These are phyloP conservation scores for Melipona beecheii DNA, from an alignment of 2,888 invertebrate species.

Conservation along the genomic window DNA sequence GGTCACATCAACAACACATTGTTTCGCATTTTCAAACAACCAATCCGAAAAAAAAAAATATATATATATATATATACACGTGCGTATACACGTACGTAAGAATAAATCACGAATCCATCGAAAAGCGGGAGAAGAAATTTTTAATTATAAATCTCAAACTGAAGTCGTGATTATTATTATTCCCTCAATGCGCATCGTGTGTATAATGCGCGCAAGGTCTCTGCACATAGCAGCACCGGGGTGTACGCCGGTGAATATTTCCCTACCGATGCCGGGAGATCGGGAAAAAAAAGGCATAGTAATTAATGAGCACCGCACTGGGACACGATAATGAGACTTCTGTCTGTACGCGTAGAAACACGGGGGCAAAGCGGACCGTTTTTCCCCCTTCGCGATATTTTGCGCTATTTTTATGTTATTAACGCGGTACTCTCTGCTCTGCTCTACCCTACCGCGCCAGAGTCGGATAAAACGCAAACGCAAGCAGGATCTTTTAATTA, in stretches of 20 bases:
- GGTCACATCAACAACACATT: too few species aligned
- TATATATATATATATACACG: too few species aligned
- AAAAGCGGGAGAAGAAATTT: not conserved
- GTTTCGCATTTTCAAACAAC: not conserved
- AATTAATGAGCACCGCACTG: conserved; percentile 51
- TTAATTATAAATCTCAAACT: not conserved
- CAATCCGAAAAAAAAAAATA: not conserved
- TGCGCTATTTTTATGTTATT: conserved; percentile 53
- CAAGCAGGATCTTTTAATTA: conserved; percentile 38
- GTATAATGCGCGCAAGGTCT: not conserved
- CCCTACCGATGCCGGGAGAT: conserved; percentile 13
- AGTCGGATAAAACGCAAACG: conserved; percentile 12
- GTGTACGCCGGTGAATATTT: not conserved
- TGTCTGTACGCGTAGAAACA: conserved; percentile 23
- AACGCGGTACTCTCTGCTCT: conserved; percentile 19
- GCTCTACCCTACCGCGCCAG: not conserved
- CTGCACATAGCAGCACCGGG: not conserved
- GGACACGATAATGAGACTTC: conserved; percentile 58
- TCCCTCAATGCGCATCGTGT: not conserved
- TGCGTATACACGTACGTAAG: not conserved
- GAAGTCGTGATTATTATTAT: conserved; percentile 38
- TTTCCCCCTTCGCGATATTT: conserved; percentile 29
- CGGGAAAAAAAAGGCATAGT: conserved; percentile 34
- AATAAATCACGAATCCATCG: not conserved
- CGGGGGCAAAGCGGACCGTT: conserved; percentile 20